Percentiles rank a stretch among this genome's conserved stretches.
Conservation (phyloP, 1,140 invertebrate species). For the Pseudomyrmex flavicornis region DNA sequence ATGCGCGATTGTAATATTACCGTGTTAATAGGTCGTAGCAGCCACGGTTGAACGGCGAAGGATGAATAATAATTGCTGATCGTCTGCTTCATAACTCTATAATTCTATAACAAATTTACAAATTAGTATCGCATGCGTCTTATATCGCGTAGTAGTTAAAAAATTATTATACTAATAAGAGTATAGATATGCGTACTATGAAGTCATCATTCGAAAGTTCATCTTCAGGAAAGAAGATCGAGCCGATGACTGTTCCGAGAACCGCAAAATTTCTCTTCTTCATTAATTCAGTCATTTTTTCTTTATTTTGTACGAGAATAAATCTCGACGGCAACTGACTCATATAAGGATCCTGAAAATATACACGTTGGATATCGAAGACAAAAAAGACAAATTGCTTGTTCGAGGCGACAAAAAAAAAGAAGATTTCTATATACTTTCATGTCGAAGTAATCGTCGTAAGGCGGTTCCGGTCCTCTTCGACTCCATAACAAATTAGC, state of each 20-base stretch:
- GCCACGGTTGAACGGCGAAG: conserved; percentile 79
- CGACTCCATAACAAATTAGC: conserved; percentile 78
- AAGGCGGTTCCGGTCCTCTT: conserved; percentile 67
- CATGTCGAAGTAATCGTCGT: conserved; percentile 73
- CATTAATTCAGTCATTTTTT: conserved; percentile 62
- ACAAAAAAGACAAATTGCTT: not conserved
- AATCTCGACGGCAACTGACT: conserved; percentile 69
- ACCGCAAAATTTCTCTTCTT: conserved; percentile 71
- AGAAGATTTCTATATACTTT: not conserved
- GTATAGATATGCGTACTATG: conserved; percentile 62
- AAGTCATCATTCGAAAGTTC: conserved; percentile 65
- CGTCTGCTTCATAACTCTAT: conserved; percentile 75
- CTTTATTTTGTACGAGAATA: not conserved
- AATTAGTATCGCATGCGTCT: conserved; percentile 1
- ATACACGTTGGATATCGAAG: not conserved
- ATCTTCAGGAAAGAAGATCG: conserved; percentile 75
- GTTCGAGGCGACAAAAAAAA: not conserved
- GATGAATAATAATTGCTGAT: conserved; percentile 71
- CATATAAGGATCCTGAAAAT: conserved; percentile 67
- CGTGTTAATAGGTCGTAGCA: conserved; percentile 74
- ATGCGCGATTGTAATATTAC: conserved; percentile 63
- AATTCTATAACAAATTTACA: conserved; percentile 62
- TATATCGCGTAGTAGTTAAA: not conserved
- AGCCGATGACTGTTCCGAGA: conserved; percentile 70
- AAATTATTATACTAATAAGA: not conserved